Conservation (phyloP, 35 echinoderm and acorn worm species). For the Hemicentrotus pulcherrimus region DNA sequence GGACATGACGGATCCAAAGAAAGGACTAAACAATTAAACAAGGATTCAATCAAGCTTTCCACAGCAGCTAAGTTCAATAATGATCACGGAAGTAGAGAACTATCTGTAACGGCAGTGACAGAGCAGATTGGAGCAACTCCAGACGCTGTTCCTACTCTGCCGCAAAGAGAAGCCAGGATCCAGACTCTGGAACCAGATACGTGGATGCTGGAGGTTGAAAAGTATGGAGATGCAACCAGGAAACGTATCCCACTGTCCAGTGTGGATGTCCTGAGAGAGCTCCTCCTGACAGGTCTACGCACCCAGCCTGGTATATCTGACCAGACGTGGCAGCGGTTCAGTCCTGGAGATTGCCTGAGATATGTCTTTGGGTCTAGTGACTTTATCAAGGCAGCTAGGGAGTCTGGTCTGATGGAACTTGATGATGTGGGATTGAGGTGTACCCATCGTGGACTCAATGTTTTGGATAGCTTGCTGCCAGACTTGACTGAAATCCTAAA, state of each 20-base stretch:
- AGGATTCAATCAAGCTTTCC: background rate
- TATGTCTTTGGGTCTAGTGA: constrained; percentile 59
- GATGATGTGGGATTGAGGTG: constrained; percentile 20
- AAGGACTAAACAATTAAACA: background rate
- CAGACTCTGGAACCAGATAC: constrained; percentile 88
- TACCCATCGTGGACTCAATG: background rate
- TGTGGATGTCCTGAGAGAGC: constrained; percentile 66
- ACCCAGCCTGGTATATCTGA: constrained; percentile 62
- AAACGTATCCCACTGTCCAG: constrained; percentile 58
- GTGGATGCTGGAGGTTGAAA: constrained; percentile 88
- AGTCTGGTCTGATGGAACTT: background rate
- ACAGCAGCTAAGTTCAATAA: background rate
- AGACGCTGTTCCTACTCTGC: background rate
- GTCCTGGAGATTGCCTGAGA: constrained; percentile 24
- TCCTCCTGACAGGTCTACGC: constrained; percentile 72
- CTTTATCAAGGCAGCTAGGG: background rate
- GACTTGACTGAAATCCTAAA: background rate
- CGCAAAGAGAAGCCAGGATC: constrained; percentile 76
- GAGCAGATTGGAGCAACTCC: background rate
- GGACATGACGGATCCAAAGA: background rate
- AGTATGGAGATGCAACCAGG: constrained; percentile 78
- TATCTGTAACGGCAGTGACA: background rate
- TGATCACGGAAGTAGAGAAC: background rate
- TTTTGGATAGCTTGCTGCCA: constrained; percentile 26
- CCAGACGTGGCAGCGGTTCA: constrained; percentile 57